Evolutionary conservation across 2,888 invertebrate species (phyloP), one percentile per base, ranked within the genome.

Genomic region (Lithophane semibrunnea): DNA sequence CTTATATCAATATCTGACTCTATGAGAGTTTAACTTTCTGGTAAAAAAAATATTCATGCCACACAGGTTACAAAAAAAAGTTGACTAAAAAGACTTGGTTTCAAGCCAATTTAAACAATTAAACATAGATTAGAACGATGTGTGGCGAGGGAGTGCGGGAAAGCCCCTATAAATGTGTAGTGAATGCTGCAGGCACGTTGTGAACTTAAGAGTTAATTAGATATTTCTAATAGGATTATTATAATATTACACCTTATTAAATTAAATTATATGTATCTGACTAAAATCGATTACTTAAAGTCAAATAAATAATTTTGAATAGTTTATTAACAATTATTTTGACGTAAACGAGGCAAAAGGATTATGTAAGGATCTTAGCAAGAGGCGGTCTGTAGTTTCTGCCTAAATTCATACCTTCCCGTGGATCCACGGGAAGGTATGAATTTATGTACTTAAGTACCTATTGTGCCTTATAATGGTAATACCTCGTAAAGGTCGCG

Each of bases 161-260:
- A 71, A 16, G 52, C 56, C 77, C 77, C 80, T 10, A 4, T 37
- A 37, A 13, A 4, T 56, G 3, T 24, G 13, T 56, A 10, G 37
- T 16, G 10, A n/a, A 63, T 77, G 77, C n/a, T 70, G 80, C 63
- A 77, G 77, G 42, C 79, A 77, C 29, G 8, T 56, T 69, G 29
- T 68, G 10, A 79, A 69, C 1, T 63, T n/a, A 16, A 7, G 49
- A 64, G 18, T 49, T 42, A 42, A 42, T 16, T 21, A 12, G 0
- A 71, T 21, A 21, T 52, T 49, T 60, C 60, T 60, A 60, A 60
- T 29, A 3, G 24, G 13, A 24, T 24, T 12, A 24, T 58, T 24
- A 13, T 58, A 58, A 24, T 58, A 37, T 37, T 37, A 37, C 37
- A 37, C 37, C 37, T 3, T 37, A 37, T 37, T 3, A 37, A 37